Percentiles rank a stretch among this genome's conserved stretches.
Conservation (phyloP, 2,113 vertebrate species). For the Miniopterus natalensis region DNA sequence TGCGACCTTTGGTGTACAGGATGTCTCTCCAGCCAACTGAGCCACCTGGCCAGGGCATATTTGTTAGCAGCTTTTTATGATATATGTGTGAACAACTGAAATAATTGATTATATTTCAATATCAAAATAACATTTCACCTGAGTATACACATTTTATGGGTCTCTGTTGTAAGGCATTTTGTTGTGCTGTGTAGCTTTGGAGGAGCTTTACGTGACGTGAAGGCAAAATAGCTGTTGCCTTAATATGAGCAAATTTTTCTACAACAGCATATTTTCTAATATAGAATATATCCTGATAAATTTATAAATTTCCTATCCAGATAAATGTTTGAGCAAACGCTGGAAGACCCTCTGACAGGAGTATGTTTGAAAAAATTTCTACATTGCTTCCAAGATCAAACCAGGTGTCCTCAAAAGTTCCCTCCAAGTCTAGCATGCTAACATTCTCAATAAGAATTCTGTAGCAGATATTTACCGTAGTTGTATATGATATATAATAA, state of each 20-base stretch:
- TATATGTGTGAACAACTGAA: conserved; percentile 27
- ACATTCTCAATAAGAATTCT: not conserved
- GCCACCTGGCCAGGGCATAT: not conserved
- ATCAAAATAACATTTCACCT: conserved; percentile 60
- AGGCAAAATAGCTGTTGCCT: not conserved
- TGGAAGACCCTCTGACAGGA: not conserved
- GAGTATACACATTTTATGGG: not conserved
- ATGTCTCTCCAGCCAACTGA: not conserved
- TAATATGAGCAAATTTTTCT: not conserved
- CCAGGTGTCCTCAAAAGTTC: not conserved
- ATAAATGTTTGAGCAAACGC: not conserved
- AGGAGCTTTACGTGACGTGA: not conserved
- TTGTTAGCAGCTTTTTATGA: not conserved
- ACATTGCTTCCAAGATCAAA: not conserved
- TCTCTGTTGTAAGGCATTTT: not conserved
- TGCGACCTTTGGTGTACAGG: not conserved
- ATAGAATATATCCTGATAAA: not conserved
- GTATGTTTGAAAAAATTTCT: not conserved
- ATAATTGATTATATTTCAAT: conserved; percentile 51
- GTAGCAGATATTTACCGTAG: conserved; percentile 66
- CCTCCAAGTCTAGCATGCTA: not conserved
- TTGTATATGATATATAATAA: conserved; percentile 49
- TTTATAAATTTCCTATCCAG: not conserved
- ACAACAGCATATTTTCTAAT: not conserved
- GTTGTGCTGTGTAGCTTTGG: not conserved